Base-by-base conservation (phyloP, 2,888 invertebrate species). In the Drosophila leonis region DNA sequence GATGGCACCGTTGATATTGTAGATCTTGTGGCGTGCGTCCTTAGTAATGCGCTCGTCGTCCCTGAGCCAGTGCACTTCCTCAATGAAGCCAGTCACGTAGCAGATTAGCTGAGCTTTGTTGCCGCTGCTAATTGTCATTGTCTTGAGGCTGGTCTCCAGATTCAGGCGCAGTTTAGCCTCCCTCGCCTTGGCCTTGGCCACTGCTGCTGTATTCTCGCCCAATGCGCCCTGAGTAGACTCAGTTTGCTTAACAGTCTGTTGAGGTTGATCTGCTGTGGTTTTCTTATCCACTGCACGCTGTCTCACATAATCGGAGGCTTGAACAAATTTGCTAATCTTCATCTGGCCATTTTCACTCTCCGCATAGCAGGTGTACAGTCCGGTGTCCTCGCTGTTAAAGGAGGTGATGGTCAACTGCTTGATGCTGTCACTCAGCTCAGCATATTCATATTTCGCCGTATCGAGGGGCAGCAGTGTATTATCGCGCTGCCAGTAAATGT, bases 41-140 rank as follows among this genome's bases (percentile, higher is more conserved):
- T 91, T 96, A 0, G 91, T 91, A 0, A 92, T 86, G 13, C 94
- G 91, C 54, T 94, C 93, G 0, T 95, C 96, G 88, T 97, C 95
- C 88, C 95, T 96, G 51, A 95, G 94, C 97, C 97, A 97, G 61
- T 95, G 94, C 3, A 97, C 94, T 33, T 94, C 94, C 37, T 96
- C 95, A 65, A 96, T 96, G 0, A 95, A 94, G 7, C 96, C 96
- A 13, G 96, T 93, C 1, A 97, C 95, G 74, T 95, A 96, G 90
- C 97, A 97, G 0, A 96, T 96, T 10, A 98, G 92, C 92, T 96
- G 96, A 4, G 97, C 95, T 79, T 95, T 94, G 15, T 96, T 96
- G 1, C 96, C 96, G 88, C 95, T 95, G 0, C 96, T 95, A 15
- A 96, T 96, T 1, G 96, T 96, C 90, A 96, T 94, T 82, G 97